Evolutionary conservation across 1,140 invertebrate species (phyloP), one percentile per base, ranked within the genome.

Genomic region (Octopus sinensis): DNA sequence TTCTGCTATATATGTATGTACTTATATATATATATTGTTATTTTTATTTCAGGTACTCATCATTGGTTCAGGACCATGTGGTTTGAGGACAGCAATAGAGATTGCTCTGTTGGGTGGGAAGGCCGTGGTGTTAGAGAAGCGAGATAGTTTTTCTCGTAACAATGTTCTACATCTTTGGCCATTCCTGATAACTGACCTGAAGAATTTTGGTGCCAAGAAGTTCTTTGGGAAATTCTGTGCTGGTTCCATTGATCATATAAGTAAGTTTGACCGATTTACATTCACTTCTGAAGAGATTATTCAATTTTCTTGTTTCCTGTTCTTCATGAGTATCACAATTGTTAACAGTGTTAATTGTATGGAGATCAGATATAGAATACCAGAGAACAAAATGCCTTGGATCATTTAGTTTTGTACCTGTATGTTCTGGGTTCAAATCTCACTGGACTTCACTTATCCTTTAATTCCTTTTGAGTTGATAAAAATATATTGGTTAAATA

Each of bases 171-270:
- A 99, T 91, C 92, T 99, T 62, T 99, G 98, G 98, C 97, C 98
- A 52, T 99, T 97, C 91, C 96, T 99, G 51, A 99, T 99, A 81
- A 95, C 97, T 85, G 98, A 99, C 92, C 92, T 99, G 68, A 93
- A 95, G 79, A 94, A 94, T 82, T 93, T 99, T 5, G 98, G 97
- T 17, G 98, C 97, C 68, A 99, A 99, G 90, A 98, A 98, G 88
- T 99, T 99, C 91, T 99, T 97, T 91, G 97, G 97, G 10, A 99
- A 99, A 92, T 99, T 99, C 91, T 99, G 98, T 92, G 97, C 97
- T 4, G 98, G 98, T 68, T 94, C 96, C 79, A 99, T 99, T 83
- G 97, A 99, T 91, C 97, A 99, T 91, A 99, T 99, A 85, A 98
- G 97, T 92, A 89, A 92, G 92, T 88, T 71, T 78, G 43, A 17